Conservation (phyloP, 2,888 invertebrate genomes). For the Muscina levida region DNA sequence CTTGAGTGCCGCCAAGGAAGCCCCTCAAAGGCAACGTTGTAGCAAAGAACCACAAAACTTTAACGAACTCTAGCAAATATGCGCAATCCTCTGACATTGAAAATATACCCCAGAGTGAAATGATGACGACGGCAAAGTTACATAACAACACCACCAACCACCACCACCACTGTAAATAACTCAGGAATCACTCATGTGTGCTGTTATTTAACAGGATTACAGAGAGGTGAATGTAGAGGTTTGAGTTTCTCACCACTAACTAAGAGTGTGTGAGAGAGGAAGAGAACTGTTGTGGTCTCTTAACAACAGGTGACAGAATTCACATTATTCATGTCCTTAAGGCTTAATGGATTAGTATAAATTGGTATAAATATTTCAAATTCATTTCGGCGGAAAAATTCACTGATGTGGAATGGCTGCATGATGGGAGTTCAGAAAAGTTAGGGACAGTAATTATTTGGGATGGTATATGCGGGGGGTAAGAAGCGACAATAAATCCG, state of each 20-base stretch:
- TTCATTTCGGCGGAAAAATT: not conserved
- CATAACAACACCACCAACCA: not conserved
- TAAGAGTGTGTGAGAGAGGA: too few species aligned
- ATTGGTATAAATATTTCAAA: not conserved
- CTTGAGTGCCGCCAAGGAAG: not conserved
- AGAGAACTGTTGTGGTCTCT: too few species aligned
- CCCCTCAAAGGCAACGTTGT: not conserved
- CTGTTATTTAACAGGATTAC: constrained; percentile 21
- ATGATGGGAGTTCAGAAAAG: constrained; percentile 10
- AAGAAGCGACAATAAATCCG: not conserved
- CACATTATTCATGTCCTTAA: constrained; percentile 9
- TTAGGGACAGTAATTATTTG: not conserved
- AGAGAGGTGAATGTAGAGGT: too few species aligned
- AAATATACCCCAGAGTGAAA: not conserved
- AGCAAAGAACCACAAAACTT: constrained; percentile 1
- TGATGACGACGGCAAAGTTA: not conserved
- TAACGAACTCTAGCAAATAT: constrained; percentile 22
- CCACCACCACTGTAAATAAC: too few species aligned
- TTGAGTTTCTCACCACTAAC: too few species aligned
- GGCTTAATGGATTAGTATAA: constrained; percentile 3
- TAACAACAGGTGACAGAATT: constrained; percentile 23
- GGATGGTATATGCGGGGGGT: not conserved
- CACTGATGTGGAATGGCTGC: constrained; percentile 4
- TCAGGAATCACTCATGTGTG: constrained; percentile 20
- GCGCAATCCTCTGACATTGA: constrained; percentile 1